Evolutionary conservation across 2,888 invertebrate species (phyloP).

Genomic region (Drosophila cognata): DNA sequence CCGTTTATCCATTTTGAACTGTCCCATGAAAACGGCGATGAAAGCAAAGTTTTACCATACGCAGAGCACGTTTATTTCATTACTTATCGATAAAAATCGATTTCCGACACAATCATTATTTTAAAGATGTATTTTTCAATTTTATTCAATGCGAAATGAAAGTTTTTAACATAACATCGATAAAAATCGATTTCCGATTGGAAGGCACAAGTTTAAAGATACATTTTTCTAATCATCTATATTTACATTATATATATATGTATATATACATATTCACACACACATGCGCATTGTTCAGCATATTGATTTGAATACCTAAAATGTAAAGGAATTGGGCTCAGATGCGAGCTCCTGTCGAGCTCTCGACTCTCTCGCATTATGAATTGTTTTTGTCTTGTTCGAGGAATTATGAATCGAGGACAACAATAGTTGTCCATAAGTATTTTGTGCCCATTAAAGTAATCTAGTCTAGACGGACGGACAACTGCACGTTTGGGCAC

Average conservation of each 20-base stretch:
- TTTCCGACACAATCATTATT: neutral
- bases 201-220: neutral
- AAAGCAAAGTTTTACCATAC: no score
- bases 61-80: neutral
- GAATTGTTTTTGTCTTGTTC: neutral
- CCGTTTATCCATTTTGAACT: neutral
- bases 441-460: neutral
- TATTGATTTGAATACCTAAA: neutral
- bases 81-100: neutral
- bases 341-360: neutral
- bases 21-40: neutral
- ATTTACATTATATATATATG: neutral
- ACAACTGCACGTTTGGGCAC: slow-evolving; percentile 19
- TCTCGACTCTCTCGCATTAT: neutral
- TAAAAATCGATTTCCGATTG: neutral
- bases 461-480: neutral
- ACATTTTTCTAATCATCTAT: neutral
- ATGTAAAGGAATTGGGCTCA: neutral
- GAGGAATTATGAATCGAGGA: neutral
- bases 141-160: neutral
- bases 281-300: neutral
- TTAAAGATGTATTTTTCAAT: neutral
- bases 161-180: neutral
- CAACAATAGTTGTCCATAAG: neutral
- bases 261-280: neutral